A percentile compares a stretch with the other conserved stretches of the same genome.
These are phyloP conservation scores for Agrotis ipsilon DNA, from an alignment of 2,888 invertebrate species.

Conservation along the genomic window DNA sequence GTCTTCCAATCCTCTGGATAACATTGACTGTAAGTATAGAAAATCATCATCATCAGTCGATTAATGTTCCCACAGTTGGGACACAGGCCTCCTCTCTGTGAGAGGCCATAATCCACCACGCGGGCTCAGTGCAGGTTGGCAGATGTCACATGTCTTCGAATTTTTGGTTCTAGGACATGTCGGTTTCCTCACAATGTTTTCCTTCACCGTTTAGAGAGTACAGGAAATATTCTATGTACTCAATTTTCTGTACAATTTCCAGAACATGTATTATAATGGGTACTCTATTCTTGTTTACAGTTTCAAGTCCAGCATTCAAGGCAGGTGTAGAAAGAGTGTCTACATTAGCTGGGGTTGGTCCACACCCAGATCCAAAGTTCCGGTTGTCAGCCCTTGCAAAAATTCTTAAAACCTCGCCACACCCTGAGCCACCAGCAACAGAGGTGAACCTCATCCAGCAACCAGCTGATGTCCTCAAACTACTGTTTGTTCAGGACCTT, in stretches of 20 bases:
- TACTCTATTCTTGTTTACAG: slow-evolving; percentile 86
- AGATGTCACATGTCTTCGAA: no score
- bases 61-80: no score
- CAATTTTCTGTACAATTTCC: no score
- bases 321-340: slow-evolving; percentile 95
- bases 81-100: no score
- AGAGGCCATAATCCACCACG: no score
- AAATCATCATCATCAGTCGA: no score
- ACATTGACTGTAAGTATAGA: slow-evolving; percentile 95
- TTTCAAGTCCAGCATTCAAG: slow-evolving; percentile 95
- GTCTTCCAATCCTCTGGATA: slow-evolving; percentile 96
- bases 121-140: no score
- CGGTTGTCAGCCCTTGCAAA: slow-evolving; percentile 93
- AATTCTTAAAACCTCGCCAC: slow-evolving; percentile 95
- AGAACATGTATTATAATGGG: background rate
- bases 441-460: slow-evolving; percentile 81
- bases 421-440: slow-evolving; percentile 92
- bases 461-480: slow-evolving; percentile 93
- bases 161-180: no score
- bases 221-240: no score
- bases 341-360: slow-evolving; percentile 90
- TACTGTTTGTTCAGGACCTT: slow-evolving; percentile 96
- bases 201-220: no score
- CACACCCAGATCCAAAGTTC: slow-evolving; percentile 85
- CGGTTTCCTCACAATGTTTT: no score